Conservation (phyloP, 2,888 invertebrate genomes). For the Apamea sordens region DNA sequence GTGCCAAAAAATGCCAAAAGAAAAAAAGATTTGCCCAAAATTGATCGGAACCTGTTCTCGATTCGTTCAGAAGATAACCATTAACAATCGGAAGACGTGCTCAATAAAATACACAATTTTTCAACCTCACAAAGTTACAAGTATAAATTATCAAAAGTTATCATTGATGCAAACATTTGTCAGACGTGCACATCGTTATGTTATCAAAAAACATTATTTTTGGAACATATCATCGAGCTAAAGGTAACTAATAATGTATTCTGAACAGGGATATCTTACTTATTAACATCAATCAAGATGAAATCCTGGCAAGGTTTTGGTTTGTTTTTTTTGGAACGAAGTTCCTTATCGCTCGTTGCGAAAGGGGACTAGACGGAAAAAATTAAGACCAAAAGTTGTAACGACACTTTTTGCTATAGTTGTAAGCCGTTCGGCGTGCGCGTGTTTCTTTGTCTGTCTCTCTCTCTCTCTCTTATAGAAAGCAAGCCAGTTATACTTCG, state of each 20-base stretch:
- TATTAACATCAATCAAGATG: conserved; percentile 22
- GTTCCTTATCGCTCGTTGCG: too few relatives aligned
- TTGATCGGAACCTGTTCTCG: conserved; percentile 59
- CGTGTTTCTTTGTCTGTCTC: too few relatives aligned
- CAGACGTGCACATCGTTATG: conserved; percentile 45
- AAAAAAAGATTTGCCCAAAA: conserved; percentile 56
- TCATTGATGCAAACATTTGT: conserved; percentile 43
- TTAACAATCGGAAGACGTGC: conserved; percentile 68
- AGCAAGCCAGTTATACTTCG: too few relatives aligned
- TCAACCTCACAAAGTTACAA: conserved; percentile 66
- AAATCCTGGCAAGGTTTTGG: not conserved
- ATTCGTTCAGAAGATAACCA: conserved; percentile 63
- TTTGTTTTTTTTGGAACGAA: not conserved
- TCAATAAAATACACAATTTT: conserved; percentile 71
- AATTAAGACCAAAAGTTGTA: too few relatives aligned
- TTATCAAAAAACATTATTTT: conserved; percentile 54
- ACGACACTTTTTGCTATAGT: too few relatives aligned
- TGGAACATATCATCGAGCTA: conserved; percentile 15
- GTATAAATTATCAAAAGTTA: conserved; percentile 64
- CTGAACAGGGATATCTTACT: conserved; percentile 12
- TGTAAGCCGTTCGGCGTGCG: too few relatives aligned
- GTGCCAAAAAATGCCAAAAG: conserved; percentile 48
- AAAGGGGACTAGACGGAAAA: too few relatives aligned
- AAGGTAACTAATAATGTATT: conserved; percentile 16
- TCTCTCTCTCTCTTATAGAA: too few relatives aligned